Conservation (phyloP, 2,797 vertebrate genomes). For the Adelosebastes latens region DNA sequence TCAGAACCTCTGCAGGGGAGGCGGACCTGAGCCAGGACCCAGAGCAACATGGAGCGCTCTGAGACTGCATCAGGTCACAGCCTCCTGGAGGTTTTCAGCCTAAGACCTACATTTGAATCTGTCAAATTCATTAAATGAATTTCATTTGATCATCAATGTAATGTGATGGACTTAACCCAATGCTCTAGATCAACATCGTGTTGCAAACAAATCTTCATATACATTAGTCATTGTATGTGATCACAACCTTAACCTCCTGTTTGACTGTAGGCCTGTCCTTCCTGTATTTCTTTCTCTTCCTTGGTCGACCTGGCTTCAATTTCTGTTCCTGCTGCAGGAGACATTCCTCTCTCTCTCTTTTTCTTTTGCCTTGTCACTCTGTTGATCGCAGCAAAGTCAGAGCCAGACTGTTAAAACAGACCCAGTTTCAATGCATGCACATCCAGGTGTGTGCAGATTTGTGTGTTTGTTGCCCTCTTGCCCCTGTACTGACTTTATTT, state of each 20-base stretch:
- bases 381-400: slow-evolving; percentile 24
- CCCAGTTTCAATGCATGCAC: slow-evolving; percentile 10
- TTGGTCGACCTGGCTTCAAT: slow-evolving; percentile 80
- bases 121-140: slow-evolving; percentile 43
- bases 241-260: background rate
- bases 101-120: slow-evolving; percentile 27
- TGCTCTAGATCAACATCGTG: background rate
- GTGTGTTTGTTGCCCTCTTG: slow-evolving; percentile 19
- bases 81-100: slow-evolving; percentile 41
- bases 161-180: background rate
- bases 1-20: slow-evolving; percentile 73
- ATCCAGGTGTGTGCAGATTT: slow-evolving; percentile 17
- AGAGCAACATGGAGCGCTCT: slow-evolving; percentile 55
- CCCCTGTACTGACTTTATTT: background rate
- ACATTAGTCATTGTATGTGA: background rate
- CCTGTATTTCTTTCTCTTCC: slow-evolving; percentile 29
- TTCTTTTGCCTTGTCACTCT: slow-evolving; percentile 36
- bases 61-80: slow-evolving; percentile 53
- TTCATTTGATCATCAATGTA: slow-evolving; percentile 33
- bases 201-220: background rate
- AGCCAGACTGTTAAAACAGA: slow-evolving; percentile 39
- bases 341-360: slow-evolving; percentile 83
- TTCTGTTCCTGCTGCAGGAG: slow-evolving; percentile 89
- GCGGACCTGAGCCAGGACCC: slow-evolving; percentile 63
- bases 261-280: background rate